These are phyloP conservation scores for Cephus cinctus DNA, from an alignment of 1,140 invertebrate genomes.

Conservation along the genomic window DNA sequence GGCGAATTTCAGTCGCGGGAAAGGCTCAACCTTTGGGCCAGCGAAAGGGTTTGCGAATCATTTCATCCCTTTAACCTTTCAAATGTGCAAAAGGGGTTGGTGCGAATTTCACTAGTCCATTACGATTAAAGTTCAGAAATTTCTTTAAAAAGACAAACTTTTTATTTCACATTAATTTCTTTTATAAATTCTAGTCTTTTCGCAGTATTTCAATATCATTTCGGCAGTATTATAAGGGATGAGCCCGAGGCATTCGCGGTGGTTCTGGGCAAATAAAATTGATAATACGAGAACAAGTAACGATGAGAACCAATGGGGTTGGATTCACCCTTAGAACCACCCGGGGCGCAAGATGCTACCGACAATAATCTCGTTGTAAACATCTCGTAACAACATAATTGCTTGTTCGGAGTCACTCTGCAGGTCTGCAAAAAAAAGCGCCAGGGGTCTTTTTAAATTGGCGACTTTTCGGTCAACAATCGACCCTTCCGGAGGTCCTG, in stretches of 20 bases:
- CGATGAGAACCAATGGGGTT: too few relatives aligned
- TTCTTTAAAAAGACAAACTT: not conserved
- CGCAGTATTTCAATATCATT: too few relatives aligned
- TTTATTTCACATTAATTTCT: not conserved
- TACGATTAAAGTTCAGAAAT: not conserved
- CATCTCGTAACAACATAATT: slow-evolving; percentile 58
- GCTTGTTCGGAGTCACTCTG: slow-evolving; percentile 40
- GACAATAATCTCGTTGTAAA: slow-evolving; percentile 58
- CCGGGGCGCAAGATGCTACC: slow-evolving; percentile 51
- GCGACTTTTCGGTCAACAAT: slow-evolving; percentile 59
- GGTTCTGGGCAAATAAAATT: too few relatives aligned
- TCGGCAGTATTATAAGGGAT: too few relatives aligned
- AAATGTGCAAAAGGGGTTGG: too few relatives aligned
- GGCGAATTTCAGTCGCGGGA: slow-evolving; percentile 41
- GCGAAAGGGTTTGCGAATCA: too few relatives aligned
- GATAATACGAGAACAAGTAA: too few relatives aligned
- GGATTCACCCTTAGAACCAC: too few relatives aligned
- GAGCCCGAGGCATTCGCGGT: too few relatives aligned
- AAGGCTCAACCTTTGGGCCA: not conserved
- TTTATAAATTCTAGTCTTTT: not conserved
- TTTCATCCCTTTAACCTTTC: too few relatives aligned
- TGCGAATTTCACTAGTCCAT: too few relatives aligned
- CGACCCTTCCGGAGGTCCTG: slow-evolving; percentile 56
- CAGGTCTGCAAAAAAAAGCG: slow-evolving; percentile 31
- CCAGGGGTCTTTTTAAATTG: slow-evolving; percentile 57